These are phyloP conservation scores for Callionymus lyra DNA, from an alignment of 2,113 vertebrate species.

Conservation along the genomic window DNA sequence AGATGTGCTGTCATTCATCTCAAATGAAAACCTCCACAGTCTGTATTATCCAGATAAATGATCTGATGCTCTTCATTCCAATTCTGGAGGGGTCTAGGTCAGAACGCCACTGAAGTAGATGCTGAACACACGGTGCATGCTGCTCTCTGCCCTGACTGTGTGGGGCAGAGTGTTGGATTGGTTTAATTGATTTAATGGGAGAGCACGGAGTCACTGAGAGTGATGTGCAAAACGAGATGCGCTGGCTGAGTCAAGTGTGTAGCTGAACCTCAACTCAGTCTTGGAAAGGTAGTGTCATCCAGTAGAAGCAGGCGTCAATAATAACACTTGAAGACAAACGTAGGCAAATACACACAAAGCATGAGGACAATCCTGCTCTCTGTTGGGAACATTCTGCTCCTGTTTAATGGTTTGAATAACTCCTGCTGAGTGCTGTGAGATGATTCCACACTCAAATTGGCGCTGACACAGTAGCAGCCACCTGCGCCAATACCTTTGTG, in stretches of 20 bases:
- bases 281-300: constrained; percentile 40
- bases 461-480: constrained; percentile 40
- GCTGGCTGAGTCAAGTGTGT: constrained; percentile 58
- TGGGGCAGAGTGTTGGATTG: constrained; percentile 55
- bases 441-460: constrained; percentile 20
- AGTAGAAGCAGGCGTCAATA: constrained; percentile 14
- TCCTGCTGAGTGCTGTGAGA: constrained; percentile 47
- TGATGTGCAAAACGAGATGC: constrained; percentile 48
- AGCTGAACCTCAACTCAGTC: constrained; percentile 48
- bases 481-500: constrained; percentile 63
- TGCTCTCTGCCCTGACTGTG: constrained; percentile 47
- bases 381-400: constrained; percentile 49
- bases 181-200: constrained; percentile 69
- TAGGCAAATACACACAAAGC: constrained; percentile 32
- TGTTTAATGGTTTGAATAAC: constrained; percentile 70
- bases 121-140: constrained; percentile 51
- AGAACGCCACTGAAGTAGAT: constrained; percentile 58
- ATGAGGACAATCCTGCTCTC: constrained; percentile 30
- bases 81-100: constrained; percentile 54
- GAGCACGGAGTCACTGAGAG: constrained; percentile 45
- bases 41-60: constrained; percentile 42
- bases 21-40: constrained; percentile 39
- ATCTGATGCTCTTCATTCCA: constrained; percentile 55
- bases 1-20: constrained; percentile 44
- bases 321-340: constrained; percentile 27